These are phyloP conservation scores for Apis laboriosa DNA, from an alignment of 1,140 invertebrate species.

Conservation along the genomic window DNA sequence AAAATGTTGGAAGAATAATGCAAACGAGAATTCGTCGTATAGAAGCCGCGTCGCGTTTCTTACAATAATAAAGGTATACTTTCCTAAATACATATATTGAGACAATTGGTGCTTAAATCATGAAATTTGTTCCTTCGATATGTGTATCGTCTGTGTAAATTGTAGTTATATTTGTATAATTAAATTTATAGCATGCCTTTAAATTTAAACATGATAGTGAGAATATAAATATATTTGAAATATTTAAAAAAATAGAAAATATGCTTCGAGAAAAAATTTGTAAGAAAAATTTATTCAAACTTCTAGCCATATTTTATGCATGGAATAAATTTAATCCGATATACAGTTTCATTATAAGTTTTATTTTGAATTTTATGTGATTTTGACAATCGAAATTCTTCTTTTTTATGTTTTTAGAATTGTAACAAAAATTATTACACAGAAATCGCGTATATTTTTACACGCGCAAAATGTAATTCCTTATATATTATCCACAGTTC, in stretches of 20 bases:
- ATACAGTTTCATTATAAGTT: not conserved
- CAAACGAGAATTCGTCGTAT: conserved; percentile 26
- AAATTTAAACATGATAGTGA: not conserved
- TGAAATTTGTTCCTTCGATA: not conserved
- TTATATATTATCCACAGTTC: not conserved
- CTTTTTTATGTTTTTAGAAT: not conserved
- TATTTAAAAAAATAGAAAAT: not conserved
- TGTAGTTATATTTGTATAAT: not conserved
- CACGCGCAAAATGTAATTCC: conserved; percentile 1
- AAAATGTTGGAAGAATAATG: conserved; percentile 23
- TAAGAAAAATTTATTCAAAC: not conserved
- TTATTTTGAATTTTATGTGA: not conserved
- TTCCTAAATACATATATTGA: not conserved
- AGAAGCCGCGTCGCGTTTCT: conserved; percentile 33
- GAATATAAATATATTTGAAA: not conserved
- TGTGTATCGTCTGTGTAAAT: not conserved
- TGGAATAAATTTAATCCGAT: not conserved
- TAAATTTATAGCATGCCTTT: not conserved
- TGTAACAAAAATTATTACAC: not conserved
- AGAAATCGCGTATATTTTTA: not conserved
- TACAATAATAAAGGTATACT: conserved; percentile 30
- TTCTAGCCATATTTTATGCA: not conserved
- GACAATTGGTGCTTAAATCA: not conserved
- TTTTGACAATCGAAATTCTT: not conserved
- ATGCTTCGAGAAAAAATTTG: not conserved